Conservation (phyloP, 1,140 invertebrate genomes). For the Argopecten irradians region DNA sequence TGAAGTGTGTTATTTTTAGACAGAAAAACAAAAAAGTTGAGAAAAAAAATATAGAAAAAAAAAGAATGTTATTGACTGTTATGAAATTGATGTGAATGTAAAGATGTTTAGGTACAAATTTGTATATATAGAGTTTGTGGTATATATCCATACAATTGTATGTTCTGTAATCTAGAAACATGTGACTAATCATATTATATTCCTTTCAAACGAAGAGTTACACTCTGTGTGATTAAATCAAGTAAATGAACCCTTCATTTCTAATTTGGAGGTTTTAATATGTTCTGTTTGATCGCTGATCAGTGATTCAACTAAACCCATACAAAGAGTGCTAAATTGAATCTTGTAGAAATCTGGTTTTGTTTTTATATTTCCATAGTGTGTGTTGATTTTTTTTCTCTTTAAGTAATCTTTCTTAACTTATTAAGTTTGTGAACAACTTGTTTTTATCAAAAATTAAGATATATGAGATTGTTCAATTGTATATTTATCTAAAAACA, state of each 20-base stretch:
- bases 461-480: neutral
- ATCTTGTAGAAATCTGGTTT: neutral
- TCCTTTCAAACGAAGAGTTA: neutral
- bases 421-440: constrained; percentile 3
- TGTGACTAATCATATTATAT: neutral
- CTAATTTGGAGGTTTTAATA: neutral
- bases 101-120: neutral
- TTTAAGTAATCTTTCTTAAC: neutral
- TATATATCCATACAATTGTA: constrained; percentile 11
- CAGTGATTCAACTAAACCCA: neutral
- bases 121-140: constrained; percentile 16
- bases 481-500: neutral
- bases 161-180: constrained; percentile 13
- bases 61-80: neutral
- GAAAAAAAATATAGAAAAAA: constrained; percentile 14
- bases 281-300: neutral
- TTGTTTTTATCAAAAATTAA: neutral
- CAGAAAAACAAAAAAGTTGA: constrained; percentile 19
- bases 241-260: neutral
- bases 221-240: neutral
- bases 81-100: constrained; percentile 23
- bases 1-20: constrained; percentile 23
- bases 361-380: neutral
- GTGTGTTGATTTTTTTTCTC: constrained; percentile 8
- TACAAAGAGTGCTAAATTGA: constrained; percentile 6